These are phyloP conservation scores for Oryzias curvinotus DNA, from an alignment of 2,113 vertebrate species.

Conservation along the genomic window DNA sequence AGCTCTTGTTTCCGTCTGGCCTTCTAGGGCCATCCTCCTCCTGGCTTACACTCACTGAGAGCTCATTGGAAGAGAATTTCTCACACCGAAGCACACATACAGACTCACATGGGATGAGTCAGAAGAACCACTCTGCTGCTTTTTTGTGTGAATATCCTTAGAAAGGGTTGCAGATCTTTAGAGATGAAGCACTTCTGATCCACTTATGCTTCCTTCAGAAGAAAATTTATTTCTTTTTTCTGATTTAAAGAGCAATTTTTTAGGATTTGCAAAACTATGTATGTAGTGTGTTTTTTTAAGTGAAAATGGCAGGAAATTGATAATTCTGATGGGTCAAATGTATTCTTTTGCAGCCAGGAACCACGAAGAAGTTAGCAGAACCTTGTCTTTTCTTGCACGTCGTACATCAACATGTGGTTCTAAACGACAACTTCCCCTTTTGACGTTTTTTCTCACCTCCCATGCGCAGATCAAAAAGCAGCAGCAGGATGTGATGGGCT, in stretches of 20 bases:
- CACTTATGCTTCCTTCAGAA: no score
- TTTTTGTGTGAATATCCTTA: neutral
- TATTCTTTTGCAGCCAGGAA: no score
- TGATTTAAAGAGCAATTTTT: no score
- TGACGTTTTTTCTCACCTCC: slow-evolving; percentile 17
- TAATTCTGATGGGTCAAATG: no score
- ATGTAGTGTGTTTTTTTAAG: no score
- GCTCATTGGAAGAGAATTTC: slow-evolving; percentile 44
- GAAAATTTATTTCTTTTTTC: no score
- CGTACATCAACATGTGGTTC: slow-evolving; percentile 9
- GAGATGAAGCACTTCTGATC: no score
- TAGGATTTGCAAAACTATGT: no score
- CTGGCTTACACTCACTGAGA: slow-evolving; percentile 38
- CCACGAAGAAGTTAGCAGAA: neutral
- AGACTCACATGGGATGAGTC: slow-evolving; percentile 4
- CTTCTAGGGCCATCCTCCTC: slow-evolving; percentile 76
- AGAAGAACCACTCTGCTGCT: slow-evolving; percentile 22
- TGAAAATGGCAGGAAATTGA: no score
- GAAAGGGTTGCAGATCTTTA: no score
- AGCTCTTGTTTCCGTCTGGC: slow-evolving; percentile 71
- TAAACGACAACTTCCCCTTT: slow-evolving; percentile 50
- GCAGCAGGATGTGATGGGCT: slow-evolving; percentile 93
- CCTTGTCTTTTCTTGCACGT: slow-evolving; percentile 29
- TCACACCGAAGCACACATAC: slow-evolving; percentile 30
- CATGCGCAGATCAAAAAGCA: slow-evolving; percentile 92